Evolutionary conservation across 1,140 invertebrate genomes (phyloP).

Genomic region (Drosophila persimilis): DNA sequence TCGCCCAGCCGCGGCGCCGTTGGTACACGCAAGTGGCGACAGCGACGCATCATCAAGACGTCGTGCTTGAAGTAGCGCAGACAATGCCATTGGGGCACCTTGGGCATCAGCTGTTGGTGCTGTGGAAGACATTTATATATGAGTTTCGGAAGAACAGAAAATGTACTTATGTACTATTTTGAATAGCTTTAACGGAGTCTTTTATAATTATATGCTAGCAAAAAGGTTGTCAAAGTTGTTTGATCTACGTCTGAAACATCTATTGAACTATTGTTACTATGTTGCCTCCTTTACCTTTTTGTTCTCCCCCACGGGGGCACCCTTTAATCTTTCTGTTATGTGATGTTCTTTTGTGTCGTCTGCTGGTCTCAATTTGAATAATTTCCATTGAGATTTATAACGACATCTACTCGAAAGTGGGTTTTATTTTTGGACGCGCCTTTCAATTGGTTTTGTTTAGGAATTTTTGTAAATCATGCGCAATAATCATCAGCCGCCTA

Average conservation of each 20-base stretch:
- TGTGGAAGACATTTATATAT: conserved; percentile 17
- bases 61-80: conserved; percentile 90
- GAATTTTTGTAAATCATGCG: conserved; percentile 17
- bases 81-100: conserved; percentile 91
- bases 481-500: conserved; percentile 14
- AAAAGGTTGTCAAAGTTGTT: conserved; percentile 2
- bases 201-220: too few relatives aligned
- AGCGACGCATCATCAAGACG: conserved; percentile 86
- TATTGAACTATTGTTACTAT: neutral
- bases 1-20: conserved; percentile 75
- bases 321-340: conserved; percentile 19
- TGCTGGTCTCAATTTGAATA: conserved; percentile 61
- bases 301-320: conserved; percentile 10
- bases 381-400: conserved; percentile 75
- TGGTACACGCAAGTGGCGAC: conserved; percentile 83
- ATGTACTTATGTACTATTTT: too few relatives aligned
- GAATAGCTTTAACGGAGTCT: too few relatives aligned
- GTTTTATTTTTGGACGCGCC: conserved; percentile 66
- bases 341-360: conserved; percentile 27
- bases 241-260: neutral
- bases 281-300: conserved; percentile 2
- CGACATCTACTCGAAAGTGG: conserved; percentile 56
- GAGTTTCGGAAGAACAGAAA: neutral
- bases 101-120: conserved; percentile 79
- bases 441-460: conserved; percentile 49